Percentiles rank a stretch among this genome's conserved stretches.
Conservation (phyloP, 2,888 invertebrate species). For the Macrosoma leucophasiata region DNA sequence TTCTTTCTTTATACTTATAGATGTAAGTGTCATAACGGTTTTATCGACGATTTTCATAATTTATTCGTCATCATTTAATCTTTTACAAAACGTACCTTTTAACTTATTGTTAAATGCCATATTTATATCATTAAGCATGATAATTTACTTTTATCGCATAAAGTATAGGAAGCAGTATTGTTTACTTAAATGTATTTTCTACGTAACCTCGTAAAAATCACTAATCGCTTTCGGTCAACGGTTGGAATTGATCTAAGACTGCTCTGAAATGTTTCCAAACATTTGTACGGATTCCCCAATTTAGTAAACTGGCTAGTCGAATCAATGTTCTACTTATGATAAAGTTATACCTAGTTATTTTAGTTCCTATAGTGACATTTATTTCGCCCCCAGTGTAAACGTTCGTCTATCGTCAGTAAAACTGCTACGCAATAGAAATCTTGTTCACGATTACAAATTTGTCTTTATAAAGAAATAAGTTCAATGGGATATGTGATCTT, state of each 20-base stretch:
- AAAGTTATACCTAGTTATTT: too few relatives aligned
- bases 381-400: slow-evolving; percentile 4
- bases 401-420: slow-evolving; percentile 15
- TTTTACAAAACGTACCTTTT: slow-evolving; percentile 69
- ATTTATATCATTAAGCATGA: slow-evolving; percentile 70
- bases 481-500: slow-evolving; percentile 48
- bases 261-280: slow-evolving; percentile 50
- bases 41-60: slow-evolving; percentile 65
- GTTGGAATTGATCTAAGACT: slow-evolving; percentile 73
- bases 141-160: slow-evolving; percentile 49
- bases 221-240: slow-evolving; percentile 34
- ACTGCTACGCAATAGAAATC: slow-evolving; percentile 26
- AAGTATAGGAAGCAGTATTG: slow-evolving; percentile 23
- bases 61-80: slow-evolving; percentile 69
- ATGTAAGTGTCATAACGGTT: slow-evolving; percentile 55
- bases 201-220: slow-evolving; percentile 36
- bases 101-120: slow-evolving; percentile 71
- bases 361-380: slow-evolving; percentile 15
- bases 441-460: slow-evolving; percentile 16
- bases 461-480: slow-evolving; percentile 7
- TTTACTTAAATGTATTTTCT: slow-evolving; percentile 37
- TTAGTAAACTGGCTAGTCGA: slow-evolving; percentile 38
- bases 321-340: slow-evolving; percentile 18
- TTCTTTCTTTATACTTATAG: slow-evolving; percentile 56
- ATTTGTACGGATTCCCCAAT: slow-evolving; percentile 30